Conservation (phyloP, 1,140 invertebrate genomes). For the Brachionus angularis region DNA sequence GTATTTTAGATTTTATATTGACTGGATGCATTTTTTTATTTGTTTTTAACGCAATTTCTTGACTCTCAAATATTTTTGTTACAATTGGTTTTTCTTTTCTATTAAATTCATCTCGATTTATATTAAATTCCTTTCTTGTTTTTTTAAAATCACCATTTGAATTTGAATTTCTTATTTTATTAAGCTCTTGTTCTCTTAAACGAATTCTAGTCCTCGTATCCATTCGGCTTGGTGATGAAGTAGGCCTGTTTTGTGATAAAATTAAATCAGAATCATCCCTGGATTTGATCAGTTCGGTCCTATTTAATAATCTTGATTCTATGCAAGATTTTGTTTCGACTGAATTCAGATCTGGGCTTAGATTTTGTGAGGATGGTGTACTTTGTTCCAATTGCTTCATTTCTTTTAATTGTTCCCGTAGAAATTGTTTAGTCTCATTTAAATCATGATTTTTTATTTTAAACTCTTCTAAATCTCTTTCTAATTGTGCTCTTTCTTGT, state of each 20-base stretch:
- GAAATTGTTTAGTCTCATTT: conserved; percentile 16
- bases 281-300: not conserved
- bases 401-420: conserved; percentile 27
- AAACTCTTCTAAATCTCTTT: conserved; percentile 25
- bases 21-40: conserved; percentile 9
- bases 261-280: conserved; percentile 37
- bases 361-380: not conserved
- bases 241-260: conserved; percentile 48
- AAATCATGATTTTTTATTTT: conserved; percentile 1
- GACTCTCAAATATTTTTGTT: not conserved
- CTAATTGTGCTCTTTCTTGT: not conserved
- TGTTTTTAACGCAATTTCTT: not conserved
- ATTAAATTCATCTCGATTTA: not conserved
- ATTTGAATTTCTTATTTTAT: conserved; percentile 21
- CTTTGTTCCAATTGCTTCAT: conserved; percentile 39
- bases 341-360: not conserved
- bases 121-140: not conserved
- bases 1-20: conserved; percentile 24
- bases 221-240: conserved; percentile 54
- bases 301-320: conserved; percentile 1
- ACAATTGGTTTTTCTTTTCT: not conserved
- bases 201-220: conserved; percentile 54
- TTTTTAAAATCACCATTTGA: conserved; percentile 7
- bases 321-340: conserved; percentile 19
- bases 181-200: conserved; percentile 48